Evolutionary conservation across 2,797 vertebrate species (phyloP).

Genomic region (Lepilemur ruficaudatus): DNA sequence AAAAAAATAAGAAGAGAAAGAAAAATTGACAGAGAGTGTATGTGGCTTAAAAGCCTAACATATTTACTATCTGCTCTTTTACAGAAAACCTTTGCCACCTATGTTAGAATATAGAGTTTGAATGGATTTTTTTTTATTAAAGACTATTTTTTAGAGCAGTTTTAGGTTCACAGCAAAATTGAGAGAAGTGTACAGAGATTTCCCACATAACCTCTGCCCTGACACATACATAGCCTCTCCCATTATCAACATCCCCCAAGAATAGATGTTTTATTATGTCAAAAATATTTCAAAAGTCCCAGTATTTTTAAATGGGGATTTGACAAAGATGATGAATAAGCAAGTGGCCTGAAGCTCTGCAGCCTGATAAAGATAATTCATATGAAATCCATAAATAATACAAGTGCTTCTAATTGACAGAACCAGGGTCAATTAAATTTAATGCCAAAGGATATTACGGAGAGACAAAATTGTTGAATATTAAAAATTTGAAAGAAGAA

Average conservation of each 20-base stretch:
- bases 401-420: constrained; percentile 68
- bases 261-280: background rate
- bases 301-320: background rate
- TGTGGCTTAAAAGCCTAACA: background rate
- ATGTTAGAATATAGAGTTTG: background rate
- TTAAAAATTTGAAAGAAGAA: constrained; percentile 64
- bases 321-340: constrained; percentile 45
- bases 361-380: constrained; percentile 62
- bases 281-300: background rate
- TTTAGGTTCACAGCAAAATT: background rate
- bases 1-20: background rate
- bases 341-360: constrained; percentile 33
- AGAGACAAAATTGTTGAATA: constrained; percentile 68
- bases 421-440: constrained; percentile 72
- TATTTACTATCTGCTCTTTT: background rate
- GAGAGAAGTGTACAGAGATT: background rate
- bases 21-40: background rate
- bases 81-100: background rate
- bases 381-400: constrained; percentile 74
- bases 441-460: constrained; percentile 63
- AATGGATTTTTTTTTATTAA: background rate
- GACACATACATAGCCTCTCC: background rate
- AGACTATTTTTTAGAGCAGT: background rate
- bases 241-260: background rate
- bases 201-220: background rate